Percentiles rank a stretch among this genome's conserved stretches.
Conservation (phyloP, 2,888 invertebrate genomes). For the Cyclophora punctaria region DNA sequence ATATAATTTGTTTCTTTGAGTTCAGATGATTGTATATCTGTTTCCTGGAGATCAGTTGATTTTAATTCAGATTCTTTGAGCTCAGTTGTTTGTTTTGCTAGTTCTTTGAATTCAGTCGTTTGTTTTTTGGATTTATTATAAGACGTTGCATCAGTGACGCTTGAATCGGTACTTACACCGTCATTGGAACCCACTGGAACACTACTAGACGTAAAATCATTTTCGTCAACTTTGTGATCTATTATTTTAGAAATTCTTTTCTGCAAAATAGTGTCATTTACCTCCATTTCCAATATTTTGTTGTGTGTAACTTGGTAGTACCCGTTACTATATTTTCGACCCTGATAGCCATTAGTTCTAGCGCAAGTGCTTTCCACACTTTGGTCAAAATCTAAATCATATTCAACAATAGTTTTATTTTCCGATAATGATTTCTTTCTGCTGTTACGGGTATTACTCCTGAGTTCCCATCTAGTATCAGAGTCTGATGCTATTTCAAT, state of each 20-base stretch:
- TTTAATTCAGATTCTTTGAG: background rate
- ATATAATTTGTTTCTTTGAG: background rate
- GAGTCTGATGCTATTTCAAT: too few species aligned
- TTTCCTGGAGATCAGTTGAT: background rate
- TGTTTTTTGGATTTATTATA: background rate
- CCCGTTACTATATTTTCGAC: slow-evolving; percentile 38
- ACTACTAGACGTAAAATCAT: background rate
- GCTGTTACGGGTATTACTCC: too few species aligned
- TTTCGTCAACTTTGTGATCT: background rate
- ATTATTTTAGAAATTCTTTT: slow-evolving; percentile 29
- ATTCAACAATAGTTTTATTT: too few species aligned
- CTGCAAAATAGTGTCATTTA: slow-evolving; percentile 42
- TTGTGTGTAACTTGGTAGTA: slow-evolving; percentile 44
- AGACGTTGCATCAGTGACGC: background rate
- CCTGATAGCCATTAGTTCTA: slow-evolving; percentile 34
- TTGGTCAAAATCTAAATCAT: too few species aligned
- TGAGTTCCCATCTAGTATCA: too few species aligned
- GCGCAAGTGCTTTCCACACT: slow-evolving; percentile 25
- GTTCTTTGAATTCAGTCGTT: background rate
- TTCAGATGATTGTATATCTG: background rate
- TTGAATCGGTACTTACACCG: background rate
- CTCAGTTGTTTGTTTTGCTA: background rate
- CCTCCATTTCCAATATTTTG: slow-evolving; percentile 52
- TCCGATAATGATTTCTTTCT: too few species aligned
- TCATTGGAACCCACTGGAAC: background rate